Conservation (phyloP, 2,113 vertebrate genomes). For the Ploceus nigricollis region DNA sequence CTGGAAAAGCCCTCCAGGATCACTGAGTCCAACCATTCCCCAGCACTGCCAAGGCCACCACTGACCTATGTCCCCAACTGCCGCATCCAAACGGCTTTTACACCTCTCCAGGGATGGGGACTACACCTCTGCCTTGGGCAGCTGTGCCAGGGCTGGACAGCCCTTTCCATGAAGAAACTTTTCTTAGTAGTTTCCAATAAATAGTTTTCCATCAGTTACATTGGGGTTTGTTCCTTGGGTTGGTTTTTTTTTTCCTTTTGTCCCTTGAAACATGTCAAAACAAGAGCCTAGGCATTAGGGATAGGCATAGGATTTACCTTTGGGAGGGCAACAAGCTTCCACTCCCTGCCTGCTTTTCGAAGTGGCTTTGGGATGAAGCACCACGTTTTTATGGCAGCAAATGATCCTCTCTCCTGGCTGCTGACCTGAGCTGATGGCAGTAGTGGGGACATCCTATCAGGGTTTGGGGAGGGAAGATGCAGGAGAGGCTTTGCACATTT, state of each 20-base stretch:
- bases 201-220: rapidly evolving
- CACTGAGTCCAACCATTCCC: rapidly evolving
- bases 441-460: not conserved
- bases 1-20: not conserved
- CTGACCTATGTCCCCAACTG: rapidly evolving
- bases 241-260: no score
- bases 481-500: not conserved
- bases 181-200: not conserved
- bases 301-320: not conserved
- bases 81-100: rapidly evolving
- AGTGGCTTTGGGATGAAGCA: not conserved
- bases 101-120: rapidly evolving
- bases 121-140: not conserved
- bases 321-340: not conserved
- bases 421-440: not conserved
- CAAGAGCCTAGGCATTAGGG: not conserved
- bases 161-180: not conserved
- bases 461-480: not conserved
- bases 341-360: not conserved
- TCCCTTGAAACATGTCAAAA: not conserved
- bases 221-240: rapidly evolving
- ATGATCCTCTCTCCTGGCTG: not conserved
- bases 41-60: not conserved
- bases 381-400: rapidly evolving
- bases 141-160: not conserved